A percentile compares a stretch with the other conserved stretches of the same genome.
These are phyloP conservation scores for Turdus rufiventris DNA, from an alignment of 2,113 vertebrate genomes.

Conservation along the genomic window DNA sequence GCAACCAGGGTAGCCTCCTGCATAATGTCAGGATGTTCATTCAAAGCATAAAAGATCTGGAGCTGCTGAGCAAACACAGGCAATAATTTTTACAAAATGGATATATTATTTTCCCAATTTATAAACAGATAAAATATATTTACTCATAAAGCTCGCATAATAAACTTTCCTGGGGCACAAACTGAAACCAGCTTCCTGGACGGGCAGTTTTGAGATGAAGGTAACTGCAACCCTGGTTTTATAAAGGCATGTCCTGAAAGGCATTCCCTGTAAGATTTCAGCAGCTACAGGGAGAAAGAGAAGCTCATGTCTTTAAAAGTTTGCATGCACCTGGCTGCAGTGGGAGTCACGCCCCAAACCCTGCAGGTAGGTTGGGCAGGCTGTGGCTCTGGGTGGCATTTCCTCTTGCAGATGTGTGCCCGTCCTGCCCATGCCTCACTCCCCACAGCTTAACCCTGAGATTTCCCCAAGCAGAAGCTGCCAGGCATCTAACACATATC, in stretches of 20 bases:
- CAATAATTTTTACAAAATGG: background rate
- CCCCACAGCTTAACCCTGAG: background rate
- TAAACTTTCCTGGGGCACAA: background rate
- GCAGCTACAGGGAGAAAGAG: background rate
- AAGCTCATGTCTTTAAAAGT: background rate
- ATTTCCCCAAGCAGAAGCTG: slow-evolving; percentile 46
- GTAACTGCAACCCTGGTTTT: background rate
- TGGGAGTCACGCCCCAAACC: background rate
- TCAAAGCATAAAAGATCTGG: background rate
- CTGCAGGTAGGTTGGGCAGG: fast-evolving
- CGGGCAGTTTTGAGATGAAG: slow-evolving; percentile 1
- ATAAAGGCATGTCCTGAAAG: background rate
- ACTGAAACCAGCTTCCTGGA: background rate
- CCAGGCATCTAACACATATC: slow-evolving; percentile 26
- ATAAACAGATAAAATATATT: background rate
- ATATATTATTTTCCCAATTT: background rate
- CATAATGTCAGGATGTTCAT: background rate
- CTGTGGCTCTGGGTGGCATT: background rate
- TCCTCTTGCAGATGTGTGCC: background rate
- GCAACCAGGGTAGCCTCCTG: background rate
- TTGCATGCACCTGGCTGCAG: background rate
- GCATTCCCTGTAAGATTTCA: background rate
- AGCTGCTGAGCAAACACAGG: background rate
- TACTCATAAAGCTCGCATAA: background rate
- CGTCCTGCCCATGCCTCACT: background rate